phyloP scores from a whole-genome alignment of 23 tunicate species.

The Diplosoma virens region DNA sequence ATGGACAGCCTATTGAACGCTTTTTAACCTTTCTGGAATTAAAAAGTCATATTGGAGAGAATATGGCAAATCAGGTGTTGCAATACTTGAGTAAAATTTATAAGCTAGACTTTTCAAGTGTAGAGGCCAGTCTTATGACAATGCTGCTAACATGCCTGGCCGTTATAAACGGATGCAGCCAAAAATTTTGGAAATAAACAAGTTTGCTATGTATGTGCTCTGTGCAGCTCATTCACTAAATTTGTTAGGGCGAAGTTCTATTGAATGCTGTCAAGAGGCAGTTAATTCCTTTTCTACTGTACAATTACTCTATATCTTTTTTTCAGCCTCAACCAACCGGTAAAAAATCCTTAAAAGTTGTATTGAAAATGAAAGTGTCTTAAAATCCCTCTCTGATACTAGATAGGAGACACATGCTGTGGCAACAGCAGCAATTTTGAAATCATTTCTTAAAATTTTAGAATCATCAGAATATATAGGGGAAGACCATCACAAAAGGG shows the following conservation, averaged over 20 bases:
- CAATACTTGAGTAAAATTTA: background rate
- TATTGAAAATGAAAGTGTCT: background rate
- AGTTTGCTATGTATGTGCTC: slow-evolving; percentile 14
- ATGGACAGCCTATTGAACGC: background rate
- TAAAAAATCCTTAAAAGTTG: slow-evolving; percentile 9
- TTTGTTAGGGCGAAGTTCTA: slow-evolving; percentile 11
- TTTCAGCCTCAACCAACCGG: slow-evolving; percentile 12
- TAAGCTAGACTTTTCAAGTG: slow-evolving; percentile 9
- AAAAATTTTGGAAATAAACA: slow-evolving; percentile 2
- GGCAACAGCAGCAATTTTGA: slow-evolving; percentile 13
- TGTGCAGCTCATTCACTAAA: slow-evolving; percentile 23
- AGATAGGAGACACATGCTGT: slow-evolving; percentile 13
- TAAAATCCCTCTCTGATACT: slow-evolving; percentile 8
- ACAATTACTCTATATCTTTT: slow-evolving; percentile 13
- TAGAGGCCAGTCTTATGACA: slow-evolving; percentile 27
- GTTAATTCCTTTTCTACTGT: slow-evolving; percentile 17
- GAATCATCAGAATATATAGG: too few relatives aligned
- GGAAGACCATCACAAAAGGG: slow-evolving; percentile 23
- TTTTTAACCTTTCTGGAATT: slow-evolving; percentile 18
- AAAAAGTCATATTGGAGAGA: background rate
- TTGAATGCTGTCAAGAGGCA: slow-evolving; percentile 24
- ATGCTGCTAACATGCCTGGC: slow-evolving; percentile 32
- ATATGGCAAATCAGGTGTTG: slow-evolving; percentile 1
- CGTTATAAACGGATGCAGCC: slow-evolving; percentile 17
- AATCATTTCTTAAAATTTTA: too few relatives aligned